Conservation (phyloP, 1,140 invertebrate genomes). For the Meloidogyne hapla region DNA sequence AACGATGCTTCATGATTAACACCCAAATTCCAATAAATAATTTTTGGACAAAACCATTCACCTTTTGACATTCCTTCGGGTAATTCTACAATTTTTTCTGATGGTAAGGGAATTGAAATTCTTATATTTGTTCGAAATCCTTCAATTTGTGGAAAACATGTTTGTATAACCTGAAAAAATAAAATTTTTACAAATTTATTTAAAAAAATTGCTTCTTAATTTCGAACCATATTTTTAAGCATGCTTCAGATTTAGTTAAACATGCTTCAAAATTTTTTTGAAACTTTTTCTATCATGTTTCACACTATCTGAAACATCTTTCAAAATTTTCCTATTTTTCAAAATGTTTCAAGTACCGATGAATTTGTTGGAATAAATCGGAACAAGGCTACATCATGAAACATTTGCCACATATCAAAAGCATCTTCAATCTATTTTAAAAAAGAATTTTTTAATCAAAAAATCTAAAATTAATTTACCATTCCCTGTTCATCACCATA, state of each 20-base stretch:
- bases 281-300: neutral
- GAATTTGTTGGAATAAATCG: constrained; percentile 44
- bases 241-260: neutral
- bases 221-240: neutral
- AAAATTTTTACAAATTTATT: constrained; percentile 12
- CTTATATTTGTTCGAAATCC: constrained; percentile 36
- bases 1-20: constrained; percentile 55
- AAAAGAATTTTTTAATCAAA: neutral
- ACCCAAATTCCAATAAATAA: constrained; percentile 55
- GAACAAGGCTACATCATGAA: constrained; percentile 39
- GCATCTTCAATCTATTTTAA: constrained; percentile 43
- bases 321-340: neutral
- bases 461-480: constrained; percentile 6
- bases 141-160: constrained; percentile 47
- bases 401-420: constrained; percentile 48
- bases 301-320: neutral
- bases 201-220: neutral
- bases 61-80: constrained; percentile 34
- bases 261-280: too few relatives aligned
- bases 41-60: constrained; percentile 48
- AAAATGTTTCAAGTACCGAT: constrained; percentile 33
- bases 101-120: constrained; percentile 55
- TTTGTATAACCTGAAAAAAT: constrained; percentile 44
- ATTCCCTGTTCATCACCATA: constrained; percentile 51
- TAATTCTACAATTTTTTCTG: constrained; percentile 40